Conservation (phyloP, 1,140 invertebrate genomes). For the Plodia interpunctella region DNA sequence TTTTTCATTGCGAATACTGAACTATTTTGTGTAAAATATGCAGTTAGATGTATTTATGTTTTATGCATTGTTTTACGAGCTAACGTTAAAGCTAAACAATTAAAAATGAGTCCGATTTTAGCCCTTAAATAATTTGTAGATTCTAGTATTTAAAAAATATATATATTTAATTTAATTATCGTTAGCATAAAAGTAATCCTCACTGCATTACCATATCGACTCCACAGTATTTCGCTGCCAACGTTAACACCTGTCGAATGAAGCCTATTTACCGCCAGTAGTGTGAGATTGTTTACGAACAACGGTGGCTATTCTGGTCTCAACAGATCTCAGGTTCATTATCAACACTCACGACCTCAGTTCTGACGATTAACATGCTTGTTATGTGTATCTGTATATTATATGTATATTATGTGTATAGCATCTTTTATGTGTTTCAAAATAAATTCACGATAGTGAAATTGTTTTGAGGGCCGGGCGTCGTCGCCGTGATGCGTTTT, state of each 20-base stretch:
- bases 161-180: not conserved
- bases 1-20: not conserved
- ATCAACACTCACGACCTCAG: slow-evolving; percentile 26
- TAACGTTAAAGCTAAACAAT: no score
- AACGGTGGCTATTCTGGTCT: slow-evolving; percentile 53
- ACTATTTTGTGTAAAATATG: no score
- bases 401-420: no score
- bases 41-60: no score
- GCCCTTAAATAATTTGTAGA: no score
- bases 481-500: no score
- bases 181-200: not conserved
- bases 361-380: not conserved
- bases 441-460: no score
- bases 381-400: no score
- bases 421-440: no score
- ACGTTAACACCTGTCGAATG: slow-evolving; percentile 51
- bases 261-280: slow-evolving; percentile 42
- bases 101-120: no score
- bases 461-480: no score
- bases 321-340: slow-evolving; percentile 54
- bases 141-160: not conserved
- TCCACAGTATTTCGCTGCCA: slow-evolving; percentile 24
- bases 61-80: no score
- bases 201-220: slow-evolving; percentile 16
- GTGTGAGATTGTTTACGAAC: slow-evolving; percentile 56